These are phyloP conservation scores for Ia io DNA, from an alignment of 2,113 vertebrate genomes.

Conservation along the genomic window DNA sequence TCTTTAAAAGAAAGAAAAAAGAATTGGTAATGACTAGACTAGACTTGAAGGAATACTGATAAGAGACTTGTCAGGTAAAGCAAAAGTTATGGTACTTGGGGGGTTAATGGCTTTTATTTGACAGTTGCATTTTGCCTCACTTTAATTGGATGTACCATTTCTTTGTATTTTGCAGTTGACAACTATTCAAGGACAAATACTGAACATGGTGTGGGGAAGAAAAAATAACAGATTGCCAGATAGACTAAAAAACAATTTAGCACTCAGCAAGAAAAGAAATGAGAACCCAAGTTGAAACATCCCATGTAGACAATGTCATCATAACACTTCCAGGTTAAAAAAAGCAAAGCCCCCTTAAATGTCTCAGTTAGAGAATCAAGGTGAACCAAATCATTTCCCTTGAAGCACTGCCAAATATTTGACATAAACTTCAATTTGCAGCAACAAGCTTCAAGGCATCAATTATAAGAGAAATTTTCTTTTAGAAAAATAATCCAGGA, in stretches of 20 bases:
- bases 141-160: constrained; percentile 72
- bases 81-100: constrained; percentile 45
- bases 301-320: constrained; percentile 69
- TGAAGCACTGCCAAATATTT: constrained; percentile 81
- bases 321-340: constrained; percentile 20
- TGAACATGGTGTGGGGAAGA: constrained; percentile 25
- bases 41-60: not conserved
- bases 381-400: constrained; percentile 78
- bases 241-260: constrained; percentile 70
- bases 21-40: constrained; percentile 30
- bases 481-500: constrained; percentile 57
- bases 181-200: constrained; percentile 79
- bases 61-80: constrained; percentile 57
- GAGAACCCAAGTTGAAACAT: constrained; percentile 72
- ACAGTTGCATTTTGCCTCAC: constrained; percentile 56
- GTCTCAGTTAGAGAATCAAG: constrained; percentile 77
- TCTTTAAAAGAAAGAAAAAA: constrained; percentile 45
- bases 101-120: constrained; percentile 72
- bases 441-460: constrained; percentile 73
- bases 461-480: constrained; percentile 73
- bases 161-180: constrained; percentile 60
- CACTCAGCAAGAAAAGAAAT: constrained; percentile 76
- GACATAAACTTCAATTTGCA: constrained; percentile 79
- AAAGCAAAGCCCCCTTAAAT: constrained; percentile 52
- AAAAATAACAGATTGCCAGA: constrained; percentile 70